These are phyloP conservation scores for Graphium colonna DNA, from an alignment of 2,888 invertebrate genomes.

Conservation along the genomic window DNA sequence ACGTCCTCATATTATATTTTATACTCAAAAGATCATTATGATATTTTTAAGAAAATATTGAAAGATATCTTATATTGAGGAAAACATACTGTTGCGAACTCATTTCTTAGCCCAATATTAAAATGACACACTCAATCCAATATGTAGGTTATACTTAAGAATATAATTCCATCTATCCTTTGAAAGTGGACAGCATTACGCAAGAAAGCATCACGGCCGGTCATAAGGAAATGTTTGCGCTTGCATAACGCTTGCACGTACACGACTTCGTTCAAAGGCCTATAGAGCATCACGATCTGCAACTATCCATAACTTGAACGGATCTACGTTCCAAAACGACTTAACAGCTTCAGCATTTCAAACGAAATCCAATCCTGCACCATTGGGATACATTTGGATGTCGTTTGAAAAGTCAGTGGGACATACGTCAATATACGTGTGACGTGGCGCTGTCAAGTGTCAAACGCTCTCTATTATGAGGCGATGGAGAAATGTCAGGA, in stretches of 20 bases:
- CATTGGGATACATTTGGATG: conserved; percentile 19
- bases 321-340: conserved; percentile 19
- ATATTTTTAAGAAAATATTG: too few relatives aligned
- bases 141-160: neutral
- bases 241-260: conserved; percentile 35
- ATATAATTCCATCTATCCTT: too few relatives aligned
- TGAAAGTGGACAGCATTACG: neutral
- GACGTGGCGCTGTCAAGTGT: conserved; percentile 43
- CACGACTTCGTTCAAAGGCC: conserved; percentile 40
- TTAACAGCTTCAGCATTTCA: conserved; percentile 12
- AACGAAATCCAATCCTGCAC: conserved; percentile 23
- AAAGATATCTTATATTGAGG: too few relatives aligned
- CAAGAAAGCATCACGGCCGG: conserved; percentile 7
- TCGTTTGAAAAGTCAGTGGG: neutral
- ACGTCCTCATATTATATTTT: too few relatives aligned
- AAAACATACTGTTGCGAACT: too few relatives aligned
- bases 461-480: conserved; percentile 59
- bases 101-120: too few relatives aligned
- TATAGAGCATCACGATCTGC: conserved; percentile 42
- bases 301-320: conserved; percentile 47
- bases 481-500: conserved; percentile 56
- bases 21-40: too few relatives aligned
- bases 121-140: neutral
- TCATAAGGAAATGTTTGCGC: conserved; percentile 13
- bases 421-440: conserved; percentile 27